phyloP scores from a whole-genome alignment of 2,113 vertebrate genomes.

The Mesoclemmys tuberculata region DNA sequence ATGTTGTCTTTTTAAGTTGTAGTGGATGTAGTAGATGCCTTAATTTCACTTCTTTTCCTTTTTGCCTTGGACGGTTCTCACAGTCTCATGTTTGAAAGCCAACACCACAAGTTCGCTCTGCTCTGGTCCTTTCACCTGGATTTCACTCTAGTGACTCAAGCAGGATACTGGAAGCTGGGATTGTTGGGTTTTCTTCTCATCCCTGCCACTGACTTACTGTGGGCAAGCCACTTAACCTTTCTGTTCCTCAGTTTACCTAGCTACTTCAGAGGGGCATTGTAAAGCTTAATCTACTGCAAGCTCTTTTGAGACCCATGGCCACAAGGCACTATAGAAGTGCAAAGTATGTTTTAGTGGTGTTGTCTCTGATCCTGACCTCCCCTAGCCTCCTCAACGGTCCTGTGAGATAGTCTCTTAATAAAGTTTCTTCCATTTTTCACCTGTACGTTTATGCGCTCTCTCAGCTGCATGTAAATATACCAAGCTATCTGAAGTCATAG shows the following conservation, averaged over 20 bases:
- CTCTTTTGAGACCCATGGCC: conserved; percentile 11
- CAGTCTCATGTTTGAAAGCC: background rate
- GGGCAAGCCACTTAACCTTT: conserved; percentile 59
- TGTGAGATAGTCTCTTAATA: conserved; percentile 19
- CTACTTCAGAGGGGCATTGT: conserved; percentile 57
- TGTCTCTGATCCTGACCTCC: conserved; percentile 33
- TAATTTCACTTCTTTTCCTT: background rate
- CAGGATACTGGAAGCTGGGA: background rate
- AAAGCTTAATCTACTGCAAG: conserved; percentile 64
- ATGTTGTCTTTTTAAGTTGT: conserved; percentile 48
- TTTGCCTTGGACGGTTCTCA: background rate
- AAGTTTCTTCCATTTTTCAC: conserved; percentile 63
- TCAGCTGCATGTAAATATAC: conserved; percentile 68
- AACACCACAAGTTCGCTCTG: background rate
- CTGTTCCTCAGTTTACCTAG: conserved; percentile 49
- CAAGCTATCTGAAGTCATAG: conserved; percentile 71
- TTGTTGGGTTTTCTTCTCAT: conserved; percentile 48
- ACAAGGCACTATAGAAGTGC: background rate
- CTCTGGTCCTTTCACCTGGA: background rate
- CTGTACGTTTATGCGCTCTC: conserved; percentile 65
- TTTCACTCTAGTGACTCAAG: background rate
- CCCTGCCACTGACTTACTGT: conserved; percentile 34
- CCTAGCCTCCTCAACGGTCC: background rate
- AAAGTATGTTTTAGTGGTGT: conserved; percentile 47
- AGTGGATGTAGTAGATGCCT: conserved; percentile 24